Base-by-base conservation (phyloP, 2,888 invertebrate genomes). In the Globia sparganii region DNA sequence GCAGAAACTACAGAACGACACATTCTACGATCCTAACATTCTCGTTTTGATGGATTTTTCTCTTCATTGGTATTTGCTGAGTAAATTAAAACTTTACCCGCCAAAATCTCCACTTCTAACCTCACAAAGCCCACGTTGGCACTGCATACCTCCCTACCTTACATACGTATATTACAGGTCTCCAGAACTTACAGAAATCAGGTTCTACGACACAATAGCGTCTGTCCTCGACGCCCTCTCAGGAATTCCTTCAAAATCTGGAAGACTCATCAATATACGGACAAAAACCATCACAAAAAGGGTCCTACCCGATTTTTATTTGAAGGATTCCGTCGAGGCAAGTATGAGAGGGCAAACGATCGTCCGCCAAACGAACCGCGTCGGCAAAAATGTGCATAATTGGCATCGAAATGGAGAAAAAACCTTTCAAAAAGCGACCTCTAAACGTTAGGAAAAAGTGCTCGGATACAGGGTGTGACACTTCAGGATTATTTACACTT, bases 301-400 rank as follows among this genome's bases (percentile, higher is more conserved):
- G 85, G 87, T 86, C 88, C 91, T 87, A 90, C 91, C 91, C 89
- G 94, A 96, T 96, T 96, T 95, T 96, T 96, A 95, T 96, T 96
- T 95, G 95, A 96, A 93, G 94, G 96, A 96, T 95, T 96, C 95
- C 95, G 91, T 91, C 91, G 91, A 91, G 92, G 91, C 91, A 93
- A 94, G 95, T 94, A 94, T 95, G 94, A 94, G 90, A 85, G 85
- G 87, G 75, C 89, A 74, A 84, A 89, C 90, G 92, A 88, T 90
- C 90, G 91, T 85, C 90, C 91, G 91, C 93, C 95, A 96, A 96
- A 96, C 92, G 94, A 86, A 88, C 96, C 95, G 95, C 94, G 90
- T 91, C 91, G 94, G 94, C 95, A 96, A 96, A 96, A 96, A 96
- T 96, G 96, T 96, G 95, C 96, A 96, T 96, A 96, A 96, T 96